A percentile compares a stretch with the other conserved stretches of the same genome.
Evolutionary conservation across 1,140 invertebrate genomes (phyloP).

Genomic region (Drosophila sturtevanti): DNA sequence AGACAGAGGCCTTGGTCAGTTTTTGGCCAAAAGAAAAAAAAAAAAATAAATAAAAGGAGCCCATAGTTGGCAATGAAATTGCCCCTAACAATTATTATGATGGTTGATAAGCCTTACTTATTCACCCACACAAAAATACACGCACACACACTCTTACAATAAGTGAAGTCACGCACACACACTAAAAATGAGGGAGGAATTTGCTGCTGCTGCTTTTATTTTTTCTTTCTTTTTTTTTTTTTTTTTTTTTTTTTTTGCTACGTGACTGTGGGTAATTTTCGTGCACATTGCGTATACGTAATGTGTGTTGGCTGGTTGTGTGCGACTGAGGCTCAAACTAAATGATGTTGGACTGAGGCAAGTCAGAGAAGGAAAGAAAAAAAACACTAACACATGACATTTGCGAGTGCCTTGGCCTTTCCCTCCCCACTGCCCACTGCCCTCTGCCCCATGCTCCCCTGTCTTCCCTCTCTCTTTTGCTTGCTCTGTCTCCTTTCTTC

Average conservation of each 20-base stretch:
- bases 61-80: conserved; percentile 24
- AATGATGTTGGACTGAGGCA: conserved; percentile 42
- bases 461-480: not conserved
- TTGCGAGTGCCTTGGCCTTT: conserved; percentile 30
- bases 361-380: not conserved
- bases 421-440: not conserved
- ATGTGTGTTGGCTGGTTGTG: conserved; percentile 15
- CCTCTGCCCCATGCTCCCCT: not conserved
- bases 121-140: conserved; percentile 16
- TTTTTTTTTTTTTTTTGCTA: conserved; percentile 22
- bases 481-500: conserved; percentile 24
- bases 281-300: conserved; percentile 60
- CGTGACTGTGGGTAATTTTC: conserved; percentile 44
- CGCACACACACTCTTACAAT: conserved; percentile 16
- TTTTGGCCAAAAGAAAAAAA: not conserved
- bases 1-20: conserved; percentile 29
- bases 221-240: not conserved
- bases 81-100: conserved; percentile 61
- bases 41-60: not conserved
- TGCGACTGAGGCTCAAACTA: conserved; percentile 32
- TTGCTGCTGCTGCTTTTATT: not conserved
- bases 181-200: conserved; percentile 44
- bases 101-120: conserved; percentile 33
- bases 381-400: conserved; percentile 37
- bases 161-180: conserved; percentile 35